Base-by-base conservation (phyloP, 2,797 vertebrate genomes). In the Jordanella pulchra region DNA sequence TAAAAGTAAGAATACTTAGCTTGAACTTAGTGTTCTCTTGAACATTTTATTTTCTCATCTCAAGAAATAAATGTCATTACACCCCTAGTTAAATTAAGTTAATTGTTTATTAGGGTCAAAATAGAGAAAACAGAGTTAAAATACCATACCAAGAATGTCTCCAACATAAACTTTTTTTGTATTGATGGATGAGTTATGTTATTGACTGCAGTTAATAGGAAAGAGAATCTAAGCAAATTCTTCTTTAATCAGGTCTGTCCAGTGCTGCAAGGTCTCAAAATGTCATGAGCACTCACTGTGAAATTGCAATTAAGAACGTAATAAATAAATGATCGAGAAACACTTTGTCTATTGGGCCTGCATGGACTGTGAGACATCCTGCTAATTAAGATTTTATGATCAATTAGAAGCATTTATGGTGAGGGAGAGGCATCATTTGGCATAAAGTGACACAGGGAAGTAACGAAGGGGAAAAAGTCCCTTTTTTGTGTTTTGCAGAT, bases 261-360 rank as follows among this genome's bases (percentile, higher is more conserved):
- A 87, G 75, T 75, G 86, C 84, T 82, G 85, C 91, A 93, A 93
- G 92, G 90, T 93, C 91, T 86, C 83, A 91, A 92, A 94, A 94
- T 93, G 90, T 94, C 93, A 93, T 87, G 90, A 86, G 84, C 92
- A 89, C 80, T 86, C 86, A 89, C 87, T 93, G 93, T 93, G 92
- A 93, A 94, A 93, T 93, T 94, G 89, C 91, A 94, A 93, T 93
- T 93, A 93, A 91, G 83, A 86, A 83, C 32, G 67, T 88, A 92
- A 93, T 92, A 93, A 92, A 93, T 93, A 90, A 86, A 70, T 80
- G 84, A 87, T 85, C 0, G 67, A 87, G 81, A 87, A 85, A 89
- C 79, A 81, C 80, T 88, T 63, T 77, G 70, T 78, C 39, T 42
- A 30, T 35, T 73, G 71, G 73, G 79, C 77, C 51, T 69, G 82